These are phyloP conservation scores for Montipora capitata DNA, from an alignment of 92 coral and sea anemone species.

Conservation along the genomic window DNA sequence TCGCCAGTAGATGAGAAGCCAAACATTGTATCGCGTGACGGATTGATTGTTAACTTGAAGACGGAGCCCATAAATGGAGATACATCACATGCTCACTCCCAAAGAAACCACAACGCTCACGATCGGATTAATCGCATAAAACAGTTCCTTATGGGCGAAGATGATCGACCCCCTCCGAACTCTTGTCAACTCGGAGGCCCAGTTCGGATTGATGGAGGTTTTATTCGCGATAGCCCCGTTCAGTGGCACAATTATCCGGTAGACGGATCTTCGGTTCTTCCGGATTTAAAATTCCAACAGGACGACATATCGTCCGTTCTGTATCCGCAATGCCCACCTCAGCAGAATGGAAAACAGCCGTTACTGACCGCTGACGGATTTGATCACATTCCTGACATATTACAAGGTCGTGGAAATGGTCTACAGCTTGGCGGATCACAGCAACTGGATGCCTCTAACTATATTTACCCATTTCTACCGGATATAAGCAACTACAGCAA, in stretches of 20 bases:
- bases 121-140: conserved; percentile 43
- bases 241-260: conserved; percentile 27
- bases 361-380: not conserved
- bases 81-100: not conserved
- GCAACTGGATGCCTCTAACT: not conserved
- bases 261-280: conserved; percentile 29
- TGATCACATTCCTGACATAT: conserved; percentile 1
- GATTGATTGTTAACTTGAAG: conserved; percentile 11
- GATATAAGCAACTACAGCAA: not conserved
- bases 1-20: conserved; percentile 39
- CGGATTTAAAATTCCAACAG: conserved; percentile 31
- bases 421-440: not conserved
- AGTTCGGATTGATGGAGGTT: conserved; percentile 12
- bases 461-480: conserved; percentile 17
- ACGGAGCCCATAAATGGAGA: conserved; percentile 14
- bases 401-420: conserved; percentile 1
- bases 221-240: conserved; percentile 3
- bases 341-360: conserved; percentile 13
- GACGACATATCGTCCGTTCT: not conserved
- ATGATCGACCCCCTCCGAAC: conserved; percentile 3
- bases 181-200: conserved; percentile 4
- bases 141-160: conserved; percentile 48
- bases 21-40: conserved; percentile 1
- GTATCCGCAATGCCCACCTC: not conserved
- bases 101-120: conserved; percentile 7